Base-by-base conservation (phyloP, 2,113 vertebrate species). In the Malurus cyaneus region DNA sequence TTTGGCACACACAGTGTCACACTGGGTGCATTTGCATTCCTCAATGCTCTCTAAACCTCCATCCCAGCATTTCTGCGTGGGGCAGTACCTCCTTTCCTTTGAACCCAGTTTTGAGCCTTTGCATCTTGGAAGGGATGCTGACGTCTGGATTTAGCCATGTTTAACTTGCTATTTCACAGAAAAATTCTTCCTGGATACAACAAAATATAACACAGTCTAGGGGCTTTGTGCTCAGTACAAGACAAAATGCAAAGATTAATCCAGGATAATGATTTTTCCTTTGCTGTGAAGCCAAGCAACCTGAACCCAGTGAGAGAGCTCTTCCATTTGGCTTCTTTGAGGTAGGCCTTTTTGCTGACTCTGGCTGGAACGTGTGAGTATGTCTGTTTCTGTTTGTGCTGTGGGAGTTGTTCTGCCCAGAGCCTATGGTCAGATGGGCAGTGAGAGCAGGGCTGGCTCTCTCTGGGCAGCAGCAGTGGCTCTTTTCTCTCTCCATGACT, bases 401-500 rank as follows among this genome's bases (percentile, higher is more conserved):
- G 64, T 47, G 47, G 86, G 65, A 81, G 53, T 24, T 1, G 3
- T 56, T 70, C 71, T 70, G 56, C 69, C 54, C 44, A 28, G 52
- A 77, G 28, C 36, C 65, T 24, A 31, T 69, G 80, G 60, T 88
- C 57, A 49, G 79, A 65, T 12, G 72, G 54, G 62, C 60, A 79
- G 52, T 3, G 9, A 50, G 76, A 69, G n/a, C 79, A 41, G 57
- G 39, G 31, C 69, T 83, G 79, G 6, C 88, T 79, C 53, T 82
- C 47, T 64, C 72, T 56, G 80, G 44, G 34, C 41, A 77, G 70
- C 21, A 21, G 36, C 9, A 14, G 19, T 50, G 17, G 19, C 32
- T 34, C 70, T 95, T 84, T 88, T 62, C 74, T 92, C 80, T 88
- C 28, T 87, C 88, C 94, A 3, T 89, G 86, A 83, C 91, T 95